Base-by-base conservation (phyloP, 2,797 vertebrate species). In the Cuculus canorus region DNA sequence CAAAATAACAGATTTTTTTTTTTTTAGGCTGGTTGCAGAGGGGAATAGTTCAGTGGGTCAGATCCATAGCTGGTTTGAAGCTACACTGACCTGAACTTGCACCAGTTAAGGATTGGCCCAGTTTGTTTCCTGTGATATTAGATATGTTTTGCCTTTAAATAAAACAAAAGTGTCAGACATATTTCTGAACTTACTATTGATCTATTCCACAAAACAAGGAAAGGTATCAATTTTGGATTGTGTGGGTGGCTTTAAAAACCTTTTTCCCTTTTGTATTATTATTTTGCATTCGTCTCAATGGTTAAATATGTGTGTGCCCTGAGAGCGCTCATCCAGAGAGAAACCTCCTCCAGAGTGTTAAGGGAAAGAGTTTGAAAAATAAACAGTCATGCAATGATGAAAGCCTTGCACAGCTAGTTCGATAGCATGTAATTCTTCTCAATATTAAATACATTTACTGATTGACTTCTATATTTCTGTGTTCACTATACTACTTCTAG, bases 261-360 rank as follows among this genome's bases (percentile, higher is more conserved):
- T 59, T 41, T 53, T n/a, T 18, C 54, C 32, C 27, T 76, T 90
- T 77, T 75, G 23, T 95, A 23, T 86, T 94, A 27, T 92, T 76
- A 79, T 57, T 90, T 95, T 94, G 94, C 83, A 84, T 78, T 95
- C 92, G 68, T 64, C 60, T 95, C 86, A 86, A 84, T 23, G 25
- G 32, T 73, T 88, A n/a, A 88, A 50, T 82, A 21, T 41, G 9
- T 72, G 69, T 80, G n/a, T 93, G 63, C 66, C 92, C 82, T 32
- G 73, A 84, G 68, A 90, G 53, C 4, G 2, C 80, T 93, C 68
- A 92, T 82, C 77, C 85, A 87, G 82, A 68, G 82, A 92, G 41
- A 84, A 90, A 68, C 50, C 77, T 82, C 50, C 85, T 82, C 50
- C 85, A 45, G 59, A 61, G 47, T 71, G 68, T 57, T 81, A 59